Evolutionary conservation across 2,888 invertebrate genomes (phyloP).

Genomic region (Formica aserva): DNA sequence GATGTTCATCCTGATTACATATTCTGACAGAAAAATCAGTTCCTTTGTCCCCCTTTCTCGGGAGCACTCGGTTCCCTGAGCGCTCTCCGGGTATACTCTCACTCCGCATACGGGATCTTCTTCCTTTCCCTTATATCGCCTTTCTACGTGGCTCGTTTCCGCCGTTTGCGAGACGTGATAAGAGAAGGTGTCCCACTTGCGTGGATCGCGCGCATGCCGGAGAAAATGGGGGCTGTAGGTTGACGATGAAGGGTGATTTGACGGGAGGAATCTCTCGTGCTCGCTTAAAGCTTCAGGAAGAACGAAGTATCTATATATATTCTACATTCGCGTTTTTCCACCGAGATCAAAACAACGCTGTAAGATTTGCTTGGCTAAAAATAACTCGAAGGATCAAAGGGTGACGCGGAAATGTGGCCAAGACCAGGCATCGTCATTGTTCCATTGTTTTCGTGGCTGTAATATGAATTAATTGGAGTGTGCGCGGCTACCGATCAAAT

Average conservation of each 20-base stretch:
- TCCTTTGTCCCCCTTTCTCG: conserved; percentile 48
- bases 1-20: neutral
- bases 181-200: conserved; percentile 65
- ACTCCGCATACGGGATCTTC: conserved; percentile 55
- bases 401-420: neutral
- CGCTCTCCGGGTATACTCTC: conserved; percentile 62
- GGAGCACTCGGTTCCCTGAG: neutral
- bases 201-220: conserved; percentile 9
- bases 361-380: neutral
- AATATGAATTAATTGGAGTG: conserved; percentile 41
- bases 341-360: neutral
- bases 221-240: conserved; percentile 37
- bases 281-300: neutral
- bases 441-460: conserved; percentile 18
- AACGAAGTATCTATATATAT: neutral
- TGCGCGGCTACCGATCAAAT: conserved; percentile 9
- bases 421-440: neutral
- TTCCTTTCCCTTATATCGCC: conserved; percentile 60
- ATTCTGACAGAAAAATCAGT: neutral
- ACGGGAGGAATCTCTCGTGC: neutral
- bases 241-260: conserved; percentile 13
- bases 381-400: neutral
- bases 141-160: conserved; percentile 40
- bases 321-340: neutral
- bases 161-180: conserved; percentile 31